phyloP scores from a whole-genome alignment of 1,140 invertebrate genomes.

The Scylla paramamosain region DNA sequence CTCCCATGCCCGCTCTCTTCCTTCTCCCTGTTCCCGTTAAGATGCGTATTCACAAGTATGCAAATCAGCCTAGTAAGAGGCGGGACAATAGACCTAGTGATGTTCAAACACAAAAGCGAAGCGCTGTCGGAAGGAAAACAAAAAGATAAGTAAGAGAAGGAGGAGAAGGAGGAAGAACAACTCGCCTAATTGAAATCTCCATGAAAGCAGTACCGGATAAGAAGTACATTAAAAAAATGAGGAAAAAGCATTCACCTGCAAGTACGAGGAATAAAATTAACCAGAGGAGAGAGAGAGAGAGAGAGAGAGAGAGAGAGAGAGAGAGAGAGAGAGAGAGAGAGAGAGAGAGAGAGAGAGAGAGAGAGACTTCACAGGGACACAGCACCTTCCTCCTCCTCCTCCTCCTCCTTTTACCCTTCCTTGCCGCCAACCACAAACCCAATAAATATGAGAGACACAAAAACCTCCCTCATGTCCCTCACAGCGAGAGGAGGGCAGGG shows the following conservation, averaged over 20 bases:
- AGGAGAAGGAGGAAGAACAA: background rate
- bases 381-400: background rate
- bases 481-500: no score
- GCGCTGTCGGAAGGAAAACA: background rate
- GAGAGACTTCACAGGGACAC: background rate
- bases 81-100: background rate
- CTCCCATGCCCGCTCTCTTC: background rate
- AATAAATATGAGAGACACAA: no score
- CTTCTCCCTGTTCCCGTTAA: background rate
- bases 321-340: background rate
- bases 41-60: background rate
- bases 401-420: no score
- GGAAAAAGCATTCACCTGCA: background rate
- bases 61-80: background rate
- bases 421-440: no score
- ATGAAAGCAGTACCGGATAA: background rate
- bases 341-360: background rate
- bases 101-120: background rate
- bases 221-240: background rate
- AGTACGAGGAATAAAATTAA: background rate
- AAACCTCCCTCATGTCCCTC: no score
- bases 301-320: slow-evolving; percentile 3
- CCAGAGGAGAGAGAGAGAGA: background rate
- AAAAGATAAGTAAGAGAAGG: background rate
- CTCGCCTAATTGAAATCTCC: background rate